Conservation (phyloP, 2,797 vertebrate species). For the Sebastolobus alascanus region DNA sequence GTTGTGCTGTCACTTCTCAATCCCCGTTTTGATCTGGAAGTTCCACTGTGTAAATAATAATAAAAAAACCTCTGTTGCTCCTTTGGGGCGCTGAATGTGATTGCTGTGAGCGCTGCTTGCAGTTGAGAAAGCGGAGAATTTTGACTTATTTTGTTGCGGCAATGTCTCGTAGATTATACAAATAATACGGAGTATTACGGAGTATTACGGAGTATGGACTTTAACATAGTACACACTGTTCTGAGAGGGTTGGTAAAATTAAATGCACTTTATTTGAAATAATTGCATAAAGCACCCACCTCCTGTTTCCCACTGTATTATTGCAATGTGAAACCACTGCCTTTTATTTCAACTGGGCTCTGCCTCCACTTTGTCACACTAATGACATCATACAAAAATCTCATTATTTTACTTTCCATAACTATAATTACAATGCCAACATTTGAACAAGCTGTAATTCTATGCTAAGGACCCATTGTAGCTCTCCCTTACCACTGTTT, state of each 20-base stretch:
- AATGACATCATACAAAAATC: conserved; percentile 3
- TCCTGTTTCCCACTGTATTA: neutral
- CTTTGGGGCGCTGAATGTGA: too few relatives aligned
- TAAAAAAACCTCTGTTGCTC: too few relatives aligned
- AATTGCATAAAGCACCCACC: too few relatives aligned
- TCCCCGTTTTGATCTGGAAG: accelerated
- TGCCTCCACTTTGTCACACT: neutral
- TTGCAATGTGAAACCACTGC: neutral
- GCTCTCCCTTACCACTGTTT: conserved; percentile 11
- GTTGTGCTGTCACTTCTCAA: too few relatives aligned
- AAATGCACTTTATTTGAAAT: neutral
- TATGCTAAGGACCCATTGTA: neutral
- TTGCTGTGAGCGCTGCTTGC: too few relatives aligned
- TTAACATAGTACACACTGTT: too few relatives aligned
- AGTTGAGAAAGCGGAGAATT: too few relatives aligned
- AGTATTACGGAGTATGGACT: too few relatives aligned
- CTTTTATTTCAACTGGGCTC: neutral
- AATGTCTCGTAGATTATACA: too few relatives aligned
- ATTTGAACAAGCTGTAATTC: neutral
- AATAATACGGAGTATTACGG: too few relatives aligned
- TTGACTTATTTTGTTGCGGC: too few relatives aligned
- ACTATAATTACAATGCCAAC: conserved; percentile 23
- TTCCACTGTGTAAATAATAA: too few relatives aligned
- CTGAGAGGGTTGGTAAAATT: neutral
- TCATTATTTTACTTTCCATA: neutral